phyloP scores from a whole-genome alignment of 2,797 vertebrate species.

The Pseudochirops corinnae region DNA sequence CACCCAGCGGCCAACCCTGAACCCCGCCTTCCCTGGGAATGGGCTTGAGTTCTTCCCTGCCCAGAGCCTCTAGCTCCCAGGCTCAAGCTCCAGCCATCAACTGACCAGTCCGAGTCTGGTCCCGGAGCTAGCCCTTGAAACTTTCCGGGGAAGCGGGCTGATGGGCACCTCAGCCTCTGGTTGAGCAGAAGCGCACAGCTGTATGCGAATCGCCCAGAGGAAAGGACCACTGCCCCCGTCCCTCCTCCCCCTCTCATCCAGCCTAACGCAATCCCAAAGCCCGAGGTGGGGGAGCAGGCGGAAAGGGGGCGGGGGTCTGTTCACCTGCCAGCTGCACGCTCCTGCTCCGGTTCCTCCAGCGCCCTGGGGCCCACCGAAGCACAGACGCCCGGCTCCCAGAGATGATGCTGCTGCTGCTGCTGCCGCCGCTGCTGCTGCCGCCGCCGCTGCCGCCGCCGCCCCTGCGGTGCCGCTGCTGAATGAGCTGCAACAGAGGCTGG shows the following conservation, averaged over 20 bases:
- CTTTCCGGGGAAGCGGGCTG: not conserved
- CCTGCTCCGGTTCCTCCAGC: slow-evolving; percentile 18
- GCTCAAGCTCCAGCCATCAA: not conserved
- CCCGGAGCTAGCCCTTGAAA: not conserved
- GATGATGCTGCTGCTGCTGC: slow-evolving; percentile 10
- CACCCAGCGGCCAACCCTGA: not conserved
- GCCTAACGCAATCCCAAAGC: not conserved
- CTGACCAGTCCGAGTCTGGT: not conserved
- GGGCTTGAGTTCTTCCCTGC: not conserved
- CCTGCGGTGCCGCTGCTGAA: not conserved
- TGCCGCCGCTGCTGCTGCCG: slow-evolving; percentile 55
- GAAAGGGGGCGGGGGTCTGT: slow-evolving; percentile 12
- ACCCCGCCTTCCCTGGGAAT: slow-evolving; percentile 6
- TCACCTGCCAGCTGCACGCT: slow-evolving; percentile 71
- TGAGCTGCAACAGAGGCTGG: not conserved
- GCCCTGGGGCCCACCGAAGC: slow-evolving; percentile 44
- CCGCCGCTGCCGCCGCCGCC: not conserved
- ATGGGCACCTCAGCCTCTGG: not conserved
- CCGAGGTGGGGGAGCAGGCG: not conserved
- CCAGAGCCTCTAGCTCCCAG: not conserved
- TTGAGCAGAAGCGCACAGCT: not conserved
- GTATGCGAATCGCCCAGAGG: not conserved
- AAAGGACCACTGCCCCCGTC: not conserved
- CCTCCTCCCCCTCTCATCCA: not conserved
- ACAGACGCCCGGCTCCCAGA: slow-evolving; percentile 61